phyloP scores from a whole-genome alignment of 2,888 invertebrate species.

The Nomada fabriciana region DNA sequence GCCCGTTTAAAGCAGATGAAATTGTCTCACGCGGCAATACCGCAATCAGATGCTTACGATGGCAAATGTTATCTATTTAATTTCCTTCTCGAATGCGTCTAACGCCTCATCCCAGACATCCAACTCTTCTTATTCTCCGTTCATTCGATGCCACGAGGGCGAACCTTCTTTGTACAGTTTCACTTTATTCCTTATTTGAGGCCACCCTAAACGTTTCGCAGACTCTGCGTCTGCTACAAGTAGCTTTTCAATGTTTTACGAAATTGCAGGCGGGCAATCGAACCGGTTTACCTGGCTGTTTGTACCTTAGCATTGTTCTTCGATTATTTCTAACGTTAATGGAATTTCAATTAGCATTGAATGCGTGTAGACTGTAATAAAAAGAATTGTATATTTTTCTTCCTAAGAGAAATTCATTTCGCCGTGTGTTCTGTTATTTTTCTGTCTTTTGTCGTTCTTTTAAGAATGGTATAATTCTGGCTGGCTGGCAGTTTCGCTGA shows the following conservation, averaged over 20 bases:
- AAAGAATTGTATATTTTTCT: no score
- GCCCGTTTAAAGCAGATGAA: slow-evolving; percentile 73
- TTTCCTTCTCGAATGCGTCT: slow-evolving; percentile 70
- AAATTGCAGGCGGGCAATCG: background rate
- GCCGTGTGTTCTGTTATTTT: no score
- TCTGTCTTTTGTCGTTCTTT: no score
- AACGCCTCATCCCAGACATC: slow-evolving; percentile 27
- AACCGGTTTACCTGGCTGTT: no score
- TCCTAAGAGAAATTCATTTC: no score
- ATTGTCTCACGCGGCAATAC: slow-evolving; percentile 70
- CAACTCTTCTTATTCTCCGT: slow-evolving; percentile 19
- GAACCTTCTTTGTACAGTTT: slow-evolving; percentile 21
- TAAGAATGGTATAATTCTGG: no score
- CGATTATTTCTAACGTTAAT: background rate
- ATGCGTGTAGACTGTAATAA: no score
- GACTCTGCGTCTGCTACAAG: background rate
- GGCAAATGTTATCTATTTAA: slow-evolving; percentile 76
- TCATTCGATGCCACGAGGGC: slow-evolving; percentile 20
- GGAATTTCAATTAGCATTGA: no score
- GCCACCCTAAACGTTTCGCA: background rate
- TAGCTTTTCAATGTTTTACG: background rate
- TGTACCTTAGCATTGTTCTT: background rate
- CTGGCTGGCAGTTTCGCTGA: background rate
- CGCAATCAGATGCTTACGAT: slow-evolving; percentile 71
- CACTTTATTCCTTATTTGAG: slow-evolving; percentile 36